A percentile compares a stretch with the other conserved stretches of the same genome.
Conservation (phyloP, 2,113 vertebrate species). For the Dipodomys spectabilis region DNA sequence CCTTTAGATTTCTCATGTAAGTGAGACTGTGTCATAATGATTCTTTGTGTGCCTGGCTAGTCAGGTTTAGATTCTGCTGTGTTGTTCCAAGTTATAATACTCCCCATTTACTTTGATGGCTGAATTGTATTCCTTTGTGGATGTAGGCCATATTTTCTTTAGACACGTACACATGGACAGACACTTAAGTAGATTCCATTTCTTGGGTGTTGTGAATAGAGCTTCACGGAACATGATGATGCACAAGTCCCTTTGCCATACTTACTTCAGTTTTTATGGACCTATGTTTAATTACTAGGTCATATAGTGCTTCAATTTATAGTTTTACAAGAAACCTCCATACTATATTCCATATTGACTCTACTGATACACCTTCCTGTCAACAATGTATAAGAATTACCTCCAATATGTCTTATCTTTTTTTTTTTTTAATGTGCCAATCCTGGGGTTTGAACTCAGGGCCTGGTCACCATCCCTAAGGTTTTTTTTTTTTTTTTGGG, state of each 20-base stretch:
- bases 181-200: not conserved
- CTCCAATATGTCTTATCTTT: too few species aligned
- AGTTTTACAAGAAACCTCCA: not conserved
- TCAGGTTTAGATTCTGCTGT: not conserved
- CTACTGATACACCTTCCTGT: not conserved
- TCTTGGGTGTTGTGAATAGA: not conserved
- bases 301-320: not conserved
- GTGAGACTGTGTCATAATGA: not conserved
- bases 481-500: too few species aligned
- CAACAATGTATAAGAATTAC: not conserved
- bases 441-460: too few species aligned
- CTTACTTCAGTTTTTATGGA: not conserved
- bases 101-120: not conserved
- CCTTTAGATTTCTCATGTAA: not conserved
- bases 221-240: not conserved
- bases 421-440: too few species aligned
- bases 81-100: not conserved
- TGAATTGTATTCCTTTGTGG: not conserved
- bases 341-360: not conserved
- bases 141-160: not conserved
- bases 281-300: not conserved
- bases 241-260: not conserved
- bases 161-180: not conserved
- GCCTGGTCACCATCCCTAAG: too few species aligned
- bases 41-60: not conserved